Conservation (phyloP, 2,888 invertebrate genomes). For the Nephrotoma appendiculata region DNA sequence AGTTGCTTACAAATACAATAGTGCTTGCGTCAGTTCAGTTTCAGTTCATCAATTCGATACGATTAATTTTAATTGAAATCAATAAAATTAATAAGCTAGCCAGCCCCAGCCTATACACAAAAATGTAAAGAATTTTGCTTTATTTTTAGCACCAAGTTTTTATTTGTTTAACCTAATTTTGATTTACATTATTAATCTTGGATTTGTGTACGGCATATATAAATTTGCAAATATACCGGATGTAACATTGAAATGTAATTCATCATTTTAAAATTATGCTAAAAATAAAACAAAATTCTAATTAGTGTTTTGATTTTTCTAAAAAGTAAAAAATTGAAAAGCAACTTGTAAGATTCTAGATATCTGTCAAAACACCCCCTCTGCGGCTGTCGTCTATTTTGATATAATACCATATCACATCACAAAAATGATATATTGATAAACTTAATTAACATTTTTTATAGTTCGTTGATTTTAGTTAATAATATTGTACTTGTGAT, state of each 20-base stretch:
- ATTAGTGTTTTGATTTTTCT: background rate
- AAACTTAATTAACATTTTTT: background rate
- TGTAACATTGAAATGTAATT: background rate
- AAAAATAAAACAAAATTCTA: background rate
- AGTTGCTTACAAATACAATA: background rate
- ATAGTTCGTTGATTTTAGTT: background rate
- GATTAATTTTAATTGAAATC: background rate
- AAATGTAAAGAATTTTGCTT: background rate
- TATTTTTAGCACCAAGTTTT: background rate
- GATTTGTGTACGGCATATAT: no score
- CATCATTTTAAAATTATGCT: background rate
- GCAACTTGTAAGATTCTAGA: background rate
- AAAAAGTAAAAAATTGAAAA: background rate
- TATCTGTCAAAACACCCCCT: background rate
- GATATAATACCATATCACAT: background rate
- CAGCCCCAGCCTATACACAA: no score
- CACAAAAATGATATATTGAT: background rate
- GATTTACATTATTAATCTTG: background rate
- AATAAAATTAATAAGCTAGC: background rate
- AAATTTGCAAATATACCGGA: background rate
- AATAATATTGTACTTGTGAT: background rate
- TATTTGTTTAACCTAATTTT: background rate
- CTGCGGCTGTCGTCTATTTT: background rate
- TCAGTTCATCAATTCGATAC: background rate
- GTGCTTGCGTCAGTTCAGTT: background rate